Evolutionary conservation across 2,113 vertebrate species (phyloP).

Genomic region (Fregetta grallaria): DNA sequence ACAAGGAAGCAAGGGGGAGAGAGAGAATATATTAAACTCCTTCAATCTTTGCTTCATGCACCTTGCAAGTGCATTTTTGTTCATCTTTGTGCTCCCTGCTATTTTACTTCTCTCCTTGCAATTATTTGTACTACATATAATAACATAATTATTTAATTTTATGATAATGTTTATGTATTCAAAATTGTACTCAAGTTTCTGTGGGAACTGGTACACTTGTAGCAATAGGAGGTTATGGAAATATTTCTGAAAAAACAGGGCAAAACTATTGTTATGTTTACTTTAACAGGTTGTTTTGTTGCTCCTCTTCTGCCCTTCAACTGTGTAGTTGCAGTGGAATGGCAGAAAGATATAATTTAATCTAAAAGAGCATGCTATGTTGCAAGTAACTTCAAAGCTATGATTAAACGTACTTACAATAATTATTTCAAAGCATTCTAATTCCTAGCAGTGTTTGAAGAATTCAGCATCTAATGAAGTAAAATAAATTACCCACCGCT

Average conservation of each 20-base stretch:
- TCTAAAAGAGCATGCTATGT: conserved; percentile 18
- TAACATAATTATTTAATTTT: conserved; percentile 7
- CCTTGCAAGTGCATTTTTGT: neutral
- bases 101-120: neutral
- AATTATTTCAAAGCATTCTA: conserved; percentile 70
- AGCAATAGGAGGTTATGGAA: neutral
- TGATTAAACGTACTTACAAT: conserved; percentile 73
- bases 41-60: neutral
- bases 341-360: conserved; percentile 51
- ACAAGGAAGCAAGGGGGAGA: neutral
- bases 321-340: neutral
- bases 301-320: neutral
- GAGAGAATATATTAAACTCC: neutral
- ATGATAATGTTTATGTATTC: neutral
- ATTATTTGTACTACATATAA: neutral
- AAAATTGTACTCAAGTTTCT: neutral
- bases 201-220: neutral
- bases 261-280: neutral
- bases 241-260: neutral
- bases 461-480: conserved; percentile 72
- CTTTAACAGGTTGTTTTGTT: neutral
- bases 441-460: conserved; percentile 64
- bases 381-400: conserved; percentile 65
- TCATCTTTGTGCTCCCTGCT: neutral
- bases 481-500: conserved; percentile 72